These are phyloP conservation scores for Myotis findleyi DNA, from an alignment of 2,797 vertebrate genomes.

Conservation along the genomic window DNA sequence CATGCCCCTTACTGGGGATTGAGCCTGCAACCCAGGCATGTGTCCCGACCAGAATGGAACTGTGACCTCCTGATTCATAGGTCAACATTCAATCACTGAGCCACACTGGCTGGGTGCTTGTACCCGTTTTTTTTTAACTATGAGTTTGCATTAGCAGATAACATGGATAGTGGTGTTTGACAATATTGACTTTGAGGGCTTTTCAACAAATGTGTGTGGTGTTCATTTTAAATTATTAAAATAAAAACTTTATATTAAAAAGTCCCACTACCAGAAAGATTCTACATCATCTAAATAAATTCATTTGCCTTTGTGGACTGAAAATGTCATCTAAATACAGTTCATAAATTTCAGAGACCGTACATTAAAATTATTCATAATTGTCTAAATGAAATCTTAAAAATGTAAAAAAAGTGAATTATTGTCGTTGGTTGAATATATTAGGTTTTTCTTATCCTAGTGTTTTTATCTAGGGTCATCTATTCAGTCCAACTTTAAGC, in stretches of 20 bases:
- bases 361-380: slow-evolving; percentile 87
- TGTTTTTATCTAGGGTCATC: slow-evolving; percentile 84
- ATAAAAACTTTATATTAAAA: slow-evolving; percentile 72
- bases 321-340: slow-evolving; percentile 77
- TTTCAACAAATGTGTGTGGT: slow-evolving; percentile 37
- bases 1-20: too few relatives aligned
- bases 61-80: too few relatives aligned
- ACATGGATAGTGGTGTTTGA: neutral
- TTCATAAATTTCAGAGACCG: slow-evolving; percentile 84
- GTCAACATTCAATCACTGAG: too few relatives aligned
- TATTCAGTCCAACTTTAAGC: slow-evolving; percentile 79
- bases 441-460: slow-evolving; percentile 83
- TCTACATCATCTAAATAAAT: slow-evolving; percentile 84
- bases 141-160: slow-evolving; percentile 12
- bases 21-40: too few relatives aligned
- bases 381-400: slow-evolving; percentile 82
- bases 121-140: neutral
- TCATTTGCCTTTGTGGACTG: slow-evolving; percentile 80
- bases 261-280: slow-evolving; percentile 62
- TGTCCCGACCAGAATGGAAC: too few relatives aligned
- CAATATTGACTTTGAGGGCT: neutral
- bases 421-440: slow-evolving; percentile 81
- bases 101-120: too few relatives aligned
- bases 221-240: slow-evolving; percentile 62
- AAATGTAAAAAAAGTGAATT: slow-evolving; percentile 67